Evolutionary conservation across 1,140 invertebrate genomes (phyloP), one percentile per base, ranked within the genome.

Genomic region (Bombus confusus): DNA sequence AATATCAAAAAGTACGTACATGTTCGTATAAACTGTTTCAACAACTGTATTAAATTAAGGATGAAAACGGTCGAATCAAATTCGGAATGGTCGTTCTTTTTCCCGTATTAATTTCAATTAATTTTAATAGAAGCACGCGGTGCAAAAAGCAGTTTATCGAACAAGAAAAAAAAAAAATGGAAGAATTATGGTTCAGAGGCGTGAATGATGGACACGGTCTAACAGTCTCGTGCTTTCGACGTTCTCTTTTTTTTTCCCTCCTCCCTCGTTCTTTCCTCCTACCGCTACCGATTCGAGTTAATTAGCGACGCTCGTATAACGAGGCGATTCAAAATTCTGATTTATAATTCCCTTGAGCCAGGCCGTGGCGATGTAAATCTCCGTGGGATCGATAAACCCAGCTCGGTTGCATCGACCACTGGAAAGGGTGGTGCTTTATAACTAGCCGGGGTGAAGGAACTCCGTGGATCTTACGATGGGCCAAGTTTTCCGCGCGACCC

Each of bases 361-460:
- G 62, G 72, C 83, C 82, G 62, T 92, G 91, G 90, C 90, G 91
- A 94, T 93, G 92, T 91, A 94, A 94, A 94, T 94, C 91, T 92
- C 83, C 76, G 71, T 31, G 43, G 81, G 93, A 93, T 93, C 92
- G 92, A 93, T 93, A 93, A 93, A 91, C 87, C 80, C 88, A 88
- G 90, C 86, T 85, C 82, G 88, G 69, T 90, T 79, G 87, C 90
- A 88, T 92, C 87, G 87, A 82, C 86, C 86, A 86, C 72, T 71
- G 72, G 89, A 73, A 91, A 93, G 77, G 91, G 92, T 90, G 85
- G 91, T 90, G 91, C 91, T 91, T 93, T 93, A 91, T 90, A 92
- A 88, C 87, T 90, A 82, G 86, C 89, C 80, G 93, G 87, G 94
- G 94, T 95, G 91, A 95, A 95, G 91, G 92, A 95, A 94, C 94